Evolutionary conservation across 2,113 vertebrate genomes (phyloP), one percentile per base, ranked within the genome.

Genomic region (Herpetotheres cachinnans): DNA sequence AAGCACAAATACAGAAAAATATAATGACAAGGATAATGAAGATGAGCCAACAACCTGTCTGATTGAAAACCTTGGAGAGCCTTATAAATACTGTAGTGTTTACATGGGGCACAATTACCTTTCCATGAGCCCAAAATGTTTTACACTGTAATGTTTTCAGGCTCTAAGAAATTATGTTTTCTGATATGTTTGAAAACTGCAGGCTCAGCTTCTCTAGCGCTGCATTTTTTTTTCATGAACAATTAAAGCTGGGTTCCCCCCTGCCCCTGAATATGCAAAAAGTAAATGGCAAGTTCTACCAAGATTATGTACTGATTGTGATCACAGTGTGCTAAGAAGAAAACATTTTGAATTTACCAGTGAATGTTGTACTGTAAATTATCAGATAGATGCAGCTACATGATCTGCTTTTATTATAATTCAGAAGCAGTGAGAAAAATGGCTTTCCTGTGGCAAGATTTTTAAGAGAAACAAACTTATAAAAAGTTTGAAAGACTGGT

Each of bases 71-170:
- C 82, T 93, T 90, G 30, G 74, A 91, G 82, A 59, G 77, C 44
- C 87, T 82, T 42, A 8, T 93, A 90, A 94, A 91, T 87, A 87
- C 86, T 84, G 71, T 52, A 86, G 46, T 95, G 61, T 91, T 95
- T 96, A 95, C 74, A 87, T 36, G 90, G 54, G 40, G 73, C 85
- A 92, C 62, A 82, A 66, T 73, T 95, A 91, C 84, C 87, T 96
- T 94, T 94, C 66, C 40, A 19, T 58, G 49, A 90, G 74, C 42
- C 82, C 59, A 56, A 72, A 87, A 80, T 80, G 30, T 82, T 94
- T 93, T 85, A 86, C 13, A 46, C 44, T 90, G 92, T 52, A 95
- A 90, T 46, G 73, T 54, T 89, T 95, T 72, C 70, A 82, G 70
- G 66, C 87, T 56, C 77, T 89, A 61, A 89, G 77, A 82, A 90